A percentile compares a stretch with the other conserved stretches of the same genome.
phyloP scores from a whole-genome alignment of 2,888 invertebrate species.

The Acanthosepion pharaonis region DNA sequence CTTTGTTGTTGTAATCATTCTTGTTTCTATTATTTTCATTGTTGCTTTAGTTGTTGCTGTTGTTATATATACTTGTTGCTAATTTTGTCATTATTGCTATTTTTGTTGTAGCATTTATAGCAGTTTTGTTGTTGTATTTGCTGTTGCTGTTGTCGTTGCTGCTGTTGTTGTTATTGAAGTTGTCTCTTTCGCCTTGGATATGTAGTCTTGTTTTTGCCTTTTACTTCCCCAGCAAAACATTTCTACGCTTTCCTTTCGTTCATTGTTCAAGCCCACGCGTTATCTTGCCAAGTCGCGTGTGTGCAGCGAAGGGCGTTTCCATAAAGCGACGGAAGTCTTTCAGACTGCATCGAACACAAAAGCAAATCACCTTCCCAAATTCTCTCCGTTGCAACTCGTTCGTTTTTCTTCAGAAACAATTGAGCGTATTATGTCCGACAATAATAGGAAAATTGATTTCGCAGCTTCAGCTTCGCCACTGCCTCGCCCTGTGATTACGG shows the following conservation, averaged over 20 bases:
- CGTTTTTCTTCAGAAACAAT: not conserved
- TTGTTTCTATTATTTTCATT: no score
- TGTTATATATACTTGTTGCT: no score
- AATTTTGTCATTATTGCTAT: no score
- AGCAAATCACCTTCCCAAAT: not conserved
- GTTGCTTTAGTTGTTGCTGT: no score
- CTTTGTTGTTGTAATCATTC: no score
- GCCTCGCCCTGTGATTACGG: not conserved
- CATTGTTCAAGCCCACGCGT: not conserved
- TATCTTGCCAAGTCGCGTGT: not conserved
- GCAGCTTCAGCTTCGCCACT: not conserved
- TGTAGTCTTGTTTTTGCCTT: not conserved
- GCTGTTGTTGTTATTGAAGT: not conserved
- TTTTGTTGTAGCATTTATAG: no score
- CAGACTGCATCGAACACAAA: not conserved
- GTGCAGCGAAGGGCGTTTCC: conserved; percentile 2
- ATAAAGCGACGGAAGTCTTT: not conserved
- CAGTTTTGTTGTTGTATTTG: not conserved
- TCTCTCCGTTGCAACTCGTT: not conserved
- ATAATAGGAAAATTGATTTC: conserved; percentile 18
- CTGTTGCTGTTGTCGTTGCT: not conserved
- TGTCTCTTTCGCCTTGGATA: not conserved
- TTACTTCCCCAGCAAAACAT: not conserved
- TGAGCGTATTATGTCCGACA: conserved; percentile 18
- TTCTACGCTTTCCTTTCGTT: not conserved